Evolutionary conservation across 1,140 invertebrate species (phyloP).

Genomic region (Polyergus mexicanus): DNA sequence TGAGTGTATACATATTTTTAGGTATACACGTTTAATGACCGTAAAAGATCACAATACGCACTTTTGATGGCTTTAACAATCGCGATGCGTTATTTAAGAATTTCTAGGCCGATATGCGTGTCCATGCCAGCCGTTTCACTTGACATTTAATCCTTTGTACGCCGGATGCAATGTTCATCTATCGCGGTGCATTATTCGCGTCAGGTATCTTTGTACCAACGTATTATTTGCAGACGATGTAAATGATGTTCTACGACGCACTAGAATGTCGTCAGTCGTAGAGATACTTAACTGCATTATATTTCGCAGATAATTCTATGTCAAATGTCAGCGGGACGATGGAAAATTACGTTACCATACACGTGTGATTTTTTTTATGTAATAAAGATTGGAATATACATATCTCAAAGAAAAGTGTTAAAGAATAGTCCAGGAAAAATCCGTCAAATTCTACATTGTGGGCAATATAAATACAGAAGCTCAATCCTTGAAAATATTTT

Average conservation of each 20-base stretch:
- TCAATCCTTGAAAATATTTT: neutral
- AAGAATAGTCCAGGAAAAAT: neutral
- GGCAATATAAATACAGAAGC: too few species aligned
- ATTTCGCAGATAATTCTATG: constrained; percentile 35
- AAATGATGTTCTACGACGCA: constrained; percentile 30
- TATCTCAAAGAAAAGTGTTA: neutral
- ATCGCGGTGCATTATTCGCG: constrained; percentile 33
- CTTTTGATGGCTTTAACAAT: constrained; percentile 16
- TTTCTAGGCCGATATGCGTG: constrained; percentile 39
- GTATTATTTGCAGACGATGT: constrained; percentile 52
- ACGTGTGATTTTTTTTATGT: constrained; percentile 13
- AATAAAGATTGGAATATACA: neutral
- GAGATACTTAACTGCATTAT: constrained; percentile 49
- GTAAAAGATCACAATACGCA: neutral
- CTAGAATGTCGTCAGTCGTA: constrained; percentile 27
- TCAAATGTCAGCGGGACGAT: constrained; percentile 65
- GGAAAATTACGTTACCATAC: constrained; percentile 16
- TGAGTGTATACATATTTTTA: neutral
- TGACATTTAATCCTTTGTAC: constrained; percentile 68
- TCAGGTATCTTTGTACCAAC: constrained; percentile 57
- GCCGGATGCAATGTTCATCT: constrained; percentile 22
- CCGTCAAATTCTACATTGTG: too few species aligned
- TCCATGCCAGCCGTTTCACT: constrained; percentile 28
- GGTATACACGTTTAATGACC: neutral
- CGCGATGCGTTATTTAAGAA: constrained; percentile 41